Evolutionary conservation across 2,888 invertebrate species (phyloP).

Genomic region (Drosophila niveifrons): DNA sequence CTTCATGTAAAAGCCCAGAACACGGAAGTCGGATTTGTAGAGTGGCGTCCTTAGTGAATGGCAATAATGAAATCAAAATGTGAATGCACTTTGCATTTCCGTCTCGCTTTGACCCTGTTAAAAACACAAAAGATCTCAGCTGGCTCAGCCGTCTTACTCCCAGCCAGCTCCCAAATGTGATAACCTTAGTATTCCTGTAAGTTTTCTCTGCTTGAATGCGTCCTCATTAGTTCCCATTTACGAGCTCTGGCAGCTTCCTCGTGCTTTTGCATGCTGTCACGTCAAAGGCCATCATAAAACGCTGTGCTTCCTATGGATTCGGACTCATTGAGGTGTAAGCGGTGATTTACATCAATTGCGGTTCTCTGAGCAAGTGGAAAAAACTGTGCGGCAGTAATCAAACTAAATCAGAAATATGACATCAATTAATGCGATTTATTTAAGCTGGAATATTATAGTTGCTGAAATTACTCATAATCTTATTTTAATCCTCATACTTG

Average conservation of each 20-base stretch:
- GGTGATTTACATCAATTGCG: background rate
- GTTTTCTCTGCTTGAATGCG: constrained; percentile 50
- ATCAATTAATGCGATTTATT: background rate
- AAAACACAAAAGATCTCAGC: constrained; percentile 22
- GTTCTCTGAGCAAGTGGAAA: background rate
- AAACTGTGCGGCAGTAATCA: background rate
- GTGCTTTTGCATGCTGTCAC: constrained; percentile 36
- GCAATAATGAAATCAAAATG: constrained; percentile 80
- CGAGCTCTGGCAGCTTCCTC: constrained; percentile 43
- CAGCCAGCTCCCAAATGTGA: constrained; percentile 11
- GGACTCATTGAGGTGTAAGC: constrained; percentile 2
- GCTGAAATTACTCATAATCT: too few species aligned
- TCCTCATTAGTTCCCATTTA: constrained; percentile 72
- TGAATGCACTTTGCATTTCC: constrained; percentile 82
- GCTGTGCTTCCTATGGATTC: background rate
- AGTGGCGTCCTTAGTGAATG: constrained; percentile 46
- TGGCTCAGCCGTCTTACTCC: constrained; percentile 3
- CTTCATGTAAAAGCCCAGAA: constrained; percentile 55
- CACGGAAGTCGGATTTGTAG: constrained; percentile 77
- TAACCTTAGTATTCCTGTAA: constrained; percentile 8
- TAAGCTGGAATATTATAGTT: too few species aligned
- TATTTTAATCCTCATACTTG: too few species aligned
- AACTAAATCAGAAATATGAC: background rate
- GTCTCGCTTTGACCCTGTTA: constrained; percentile 78
- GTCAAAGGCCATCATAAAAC: constrained; percentile 24